Percentiles rank a stretch among this genome's conserved stretches.
These are phyloP conservation scores for Emydura subglobosa DNA, from an alignment of 2,113 vertebrate species.

Conservation along the genomic window DNA sequence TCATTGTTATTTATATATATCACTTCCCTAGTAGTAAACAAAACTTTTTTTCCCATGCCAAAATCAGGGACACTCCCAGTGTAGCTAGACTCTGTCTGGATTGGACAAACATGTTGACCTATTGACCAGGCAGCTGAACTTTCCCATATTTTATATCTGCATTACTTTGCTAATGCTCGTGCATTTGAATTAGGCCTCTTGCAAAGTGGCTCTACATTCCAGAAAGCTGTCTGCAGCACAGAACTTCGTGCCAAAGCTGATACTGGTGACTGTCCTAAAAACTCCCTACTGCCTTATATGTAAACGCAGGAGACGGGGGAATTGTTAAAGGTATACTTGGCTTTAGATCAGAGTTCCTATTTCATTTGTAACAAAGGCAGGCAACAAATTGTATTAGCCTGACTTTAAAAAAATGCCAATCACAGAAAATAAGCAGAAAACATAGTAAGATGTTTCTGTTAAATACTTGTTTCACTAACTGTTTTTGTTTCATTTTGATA, in stretches of 20 bases:
- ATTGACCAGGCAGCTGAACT: constrained; percentile 65
- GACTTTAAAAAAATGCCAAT: constrained; percentile 26
- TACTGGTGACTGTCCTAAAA: not conserved
- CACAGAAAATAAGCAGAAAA: constrained; percentile 69
- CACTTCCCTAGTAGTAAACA: constrained; percentile 90
- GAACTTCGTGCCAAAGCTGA: constrained; percentile 46
- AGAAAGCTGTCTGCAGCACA: not conserved
- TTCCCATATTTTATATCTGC: constrained; percentile 58
- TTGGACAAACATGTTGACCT: constrained; percentile 74
- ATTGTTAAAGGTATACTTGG: not conserved
- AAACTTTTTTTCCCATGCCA: constrained; percentile 89
- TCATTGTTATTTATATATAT: constrained; percentile 89
- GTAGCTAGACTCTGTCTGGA: constrained; percentile 84
- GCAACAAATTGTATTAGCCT: constrained; percentile 55
- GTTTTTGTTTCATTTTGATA: constrained; percentile 62
- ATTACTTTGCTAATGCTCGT: constrained; percentile 74
- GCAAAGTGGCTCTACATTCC: constrained; percentile 35
- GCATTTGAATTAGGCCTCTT: constrained; percentile 54
- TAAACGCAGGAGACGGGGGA: constrained; percentile 18
- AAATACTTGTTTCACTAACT: constrained; percentile 45
- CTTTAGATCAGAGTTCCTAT: constrained; percentile 32
- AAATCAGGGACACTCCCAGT: constrained; percentile 73
- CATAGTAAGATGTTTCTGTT: constrained; percentile 69
- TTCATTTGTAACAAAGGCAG: not conserved
- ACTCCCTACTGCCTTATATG: not conserved